Percentiles rank a stretch among this genome's conserved stretches.
phyloP scores from a whole-genome alignment of 2,888 invertebrate species.

The Kuschelorhynchus macadamiae region DNA sequence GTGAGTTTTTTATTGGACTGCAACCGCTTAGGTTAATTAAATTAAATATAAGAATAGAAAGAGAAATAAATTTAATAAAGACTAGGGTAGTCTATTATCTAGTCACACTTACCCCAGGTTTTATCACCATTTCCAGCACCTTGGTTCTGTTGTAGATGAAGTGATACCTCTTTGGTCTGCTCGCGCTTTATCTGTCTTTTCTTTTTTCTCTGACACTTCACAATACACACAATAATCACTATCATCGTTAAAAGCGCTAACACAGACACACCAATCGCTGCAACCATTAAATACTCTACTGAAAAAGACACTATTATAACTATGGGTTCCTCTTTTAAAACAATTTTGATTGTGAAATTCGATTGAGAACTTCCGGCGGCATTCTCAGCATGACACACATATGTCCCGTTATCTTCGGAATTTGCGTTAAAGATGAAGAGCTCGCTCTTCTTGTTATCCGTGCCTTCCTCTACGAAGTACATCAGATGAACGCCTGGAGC shows the following conservation, averaged over 20 bases:
- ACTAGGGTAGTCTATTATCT: too few species aligned
- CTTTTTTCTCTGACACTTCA: conserved; percentile 65
- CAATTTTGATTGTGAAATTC: conserved; percentile 85
- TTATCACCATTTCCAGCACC: conserved; percentile 28
- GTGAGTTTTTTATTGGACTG: too few species aligned
- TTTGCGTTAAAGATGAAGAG: conserved; percentile 84
- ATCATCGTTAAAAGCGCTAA: conserved; percentile 77
- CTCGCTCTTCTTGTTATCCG: conserved; percentile 83
- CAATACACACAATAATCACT: conserved; percentile 76
- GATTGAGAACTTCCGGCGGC: conserved; percentile 83
- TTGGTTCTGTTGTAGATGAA: conserved; percentile 69
- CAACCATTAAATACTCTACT: conserved; percentile 78
- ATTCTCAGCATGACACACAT: conserved; percentile 88
- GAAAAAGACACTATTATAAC: conserved; percentile 76
- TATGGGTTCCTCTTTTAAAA: conserved; percentile 81
- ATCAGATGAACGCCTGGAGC: conserved; percentile 78
- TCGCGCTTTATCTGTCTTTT: conserved; percentile 70
- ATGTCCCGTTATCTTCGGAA: conserved; percentile 87
- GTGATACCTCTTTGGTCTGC: conserved; percentile 70
- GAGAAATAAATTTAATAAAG: too few species aligned
- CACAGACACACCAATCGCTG: conserved; percentile 76
- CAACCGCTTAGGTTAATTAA: too few species aligned
- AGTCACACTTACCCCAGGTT: conserved; percentile 39
- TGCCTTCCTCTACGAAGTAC: conserved; percentile 81
- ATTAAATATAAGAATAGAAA: too few species aligned